Conservation (phyloP, 2,888 invertebrate species). For the Apomyelois bistriatella region DNA sequence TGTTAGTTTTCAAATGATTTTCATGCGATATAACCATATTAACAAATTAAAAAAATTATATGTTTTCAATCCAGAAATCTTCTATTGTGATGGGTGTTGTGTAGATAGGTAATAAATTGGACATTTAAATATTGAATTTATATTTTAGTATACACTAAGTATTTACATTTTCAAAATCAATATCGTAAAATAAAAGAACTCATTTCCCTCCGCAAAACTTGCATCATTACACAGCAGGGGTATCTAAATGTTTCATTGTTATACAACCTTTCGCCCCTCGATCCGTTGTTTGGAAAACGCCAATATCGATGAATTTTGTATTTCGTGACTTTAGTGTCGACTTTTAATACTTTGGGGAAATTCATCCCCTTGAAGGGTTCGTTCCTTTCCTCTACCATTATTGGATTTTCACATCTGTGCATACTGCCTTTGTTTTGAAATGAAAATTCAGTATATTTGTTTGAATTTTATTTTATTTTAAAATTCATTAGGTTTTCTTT, state of each 20-base stretch:
- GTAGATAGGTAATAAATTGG: too few relatives aligned
- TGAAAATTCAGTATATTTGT: slow-evolving; percentile 42
- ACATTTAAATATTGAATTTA: too few relatives aligned
- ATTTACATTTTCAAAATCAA: not conserved
- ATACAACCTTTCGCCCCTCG: slow-evolving; percentile 19
- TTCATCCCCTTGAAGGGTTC: slow-evolving; percentile 58
- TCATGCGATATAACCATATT: too few relatives aligned
- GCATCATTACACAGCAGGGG: slow-evolving; percentile 5
- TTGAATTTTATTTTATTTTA: too few relatives aligned
- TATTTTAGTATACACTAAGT: too few relatives aligned
- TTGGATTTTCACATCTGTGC: slow-evolving; percentile 70
- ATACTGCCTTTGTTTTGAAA: slow-evolving; percentile 66
- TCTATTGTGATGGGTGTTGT: too few relatives aligned
- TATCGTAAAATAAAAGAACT: not conserved
- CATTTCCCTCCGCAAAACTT: not conserved
- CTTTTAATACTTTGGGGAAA: slow-evolving; percentile 65
- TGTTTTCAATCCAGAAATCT: too few relatives aligned
- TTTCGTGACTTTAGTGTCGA: slow-evolving; percentile 56
- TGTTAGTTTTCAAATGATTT: too few relatives aligned
- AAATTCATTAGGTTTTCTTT: too few relatives aligned
- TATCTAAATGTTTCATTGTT: slow-evolving; percentile 7
- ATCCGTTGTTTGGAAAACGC: slow-evolving; percentile 42
- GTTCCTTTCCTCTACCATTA: slow-evolving; percentile 61
- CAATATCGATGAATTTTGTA: slow-evolving; percentile 72
- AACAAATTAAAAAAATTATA: too few relatives aligned